Evolutionary conservation across 2,797 vertebrate genomes (phyloP), one percentile per base, ranked within the genome.

Genomic region (Trematomus bernacchii): DNA sequence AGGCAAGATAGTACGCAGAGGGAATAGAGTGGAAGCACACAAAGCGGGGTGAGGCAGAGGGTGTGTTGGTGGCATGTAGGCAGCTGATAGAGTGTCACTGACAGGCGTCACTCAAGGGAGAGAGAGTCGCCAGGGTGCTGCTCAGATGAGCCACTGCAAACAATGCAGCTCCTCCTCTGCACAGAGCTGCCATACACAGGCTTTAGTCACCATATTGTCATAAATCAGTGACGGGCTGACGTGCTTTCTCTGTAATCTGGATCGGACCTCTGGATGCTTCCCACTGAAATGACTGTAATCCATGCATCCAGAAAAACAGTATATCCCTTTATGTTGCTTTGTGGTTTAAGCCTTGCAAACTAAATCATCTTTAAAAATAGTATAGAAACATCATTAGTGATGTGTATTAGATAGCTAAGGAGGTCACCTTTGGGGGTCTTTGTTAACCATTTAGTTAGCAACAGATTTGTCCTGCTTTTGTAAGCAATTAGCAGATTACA

Each of bases 81-180:
- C 86, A 86, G 89, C 77, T 90, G 90, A 92, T 90, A 78, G 81
- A 91, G 87, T 87, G 89, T 85, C 90, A 88, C 69, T 91, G 91
- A 92, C 91, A 91, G 84, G 79, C 80, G 60, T 91, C 91, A 92
- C 87, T 93, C 90, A 87, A 74, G 85, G 82, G 88, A 87, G 74
- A 87, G 74, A 48, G 70, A 87, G 87, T 79, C 59, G 50, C 74
- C 71, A 60, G 72, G 80, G 80, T 76, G 71, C 73, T 79, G 83
- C 55, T 67, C 57, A 79, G 87, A 92, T 79, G 88, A 90, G 84
- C 77, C 87, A 58, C 76, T 54, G 67, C 76, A 90, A 86, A 87
- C 86, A 80, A 79, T 72, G 65, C 55, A 33, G 66, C 78, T 79
- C 77, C 77, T 85, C 74, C 66, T 77, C 76, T 73, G 66, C 82